Conservation (phyloP, 2,113 vertebrate genomes). For the Tympanuchus pallidicinctus region DNA sequence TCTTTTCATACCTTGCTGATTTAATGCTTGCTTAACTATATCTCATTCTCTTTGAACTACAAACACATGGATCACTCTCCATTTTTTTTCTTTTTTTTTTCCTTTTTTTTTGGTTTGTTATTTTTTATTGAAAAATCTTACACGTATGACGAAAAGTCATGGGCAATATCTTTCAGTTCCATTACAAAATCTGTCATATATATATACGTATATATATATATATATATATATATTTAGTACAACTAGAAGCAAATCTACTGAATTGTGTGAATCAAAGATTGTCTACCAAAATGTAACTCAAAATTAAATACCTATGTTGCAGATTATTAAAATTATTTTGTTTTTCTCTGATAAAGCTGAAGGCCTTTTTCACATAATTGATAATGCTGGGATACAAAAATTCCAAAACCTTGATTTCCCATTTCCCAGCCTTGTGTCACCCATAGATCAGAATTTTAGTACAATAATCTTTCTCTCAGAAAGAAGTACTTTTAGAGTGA, state of each 20-base stretch:
- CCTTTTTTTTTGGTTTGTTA: background rate
- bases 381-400: constrained; percentile 54
- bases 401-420: constrained; percentile 55
- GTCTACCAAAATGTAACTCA: constrained; percentile 70
- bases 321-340: constrained; percentile 37
- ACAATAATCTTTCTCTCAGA: constrained; percentile 23
- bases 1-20: constrained; percentile 38
- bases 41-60: constrained; percentile 28
- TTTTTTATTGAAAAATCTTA: constrained; percentile 76
- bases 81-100: background rate
- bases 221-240: constrained; percentile 64
- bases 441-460: background rate
- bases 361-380: constrained; percentile 76
- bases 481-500: constrained; percentile 48
- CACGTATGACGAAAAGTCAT: constrained; percentile 67
- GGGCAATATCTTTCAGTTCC: constrained; percentile 52
- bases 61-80: background rate
- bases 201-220: constrained; percentile 1
- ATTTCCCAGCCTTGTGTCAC: background rate
- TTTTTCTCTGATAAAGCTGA: constrained; percentile 72
- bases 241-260: constrained; percentile 64
- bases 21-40: constrained; percentile 33
- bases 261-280: constrained; percentile 65
- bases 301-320: constrained; percentile 46
- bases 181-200: constrained; percentile 65